Conservation (phyloP, 2,797 vertebrate species). For the Phataginus tricuspis region DNA sequence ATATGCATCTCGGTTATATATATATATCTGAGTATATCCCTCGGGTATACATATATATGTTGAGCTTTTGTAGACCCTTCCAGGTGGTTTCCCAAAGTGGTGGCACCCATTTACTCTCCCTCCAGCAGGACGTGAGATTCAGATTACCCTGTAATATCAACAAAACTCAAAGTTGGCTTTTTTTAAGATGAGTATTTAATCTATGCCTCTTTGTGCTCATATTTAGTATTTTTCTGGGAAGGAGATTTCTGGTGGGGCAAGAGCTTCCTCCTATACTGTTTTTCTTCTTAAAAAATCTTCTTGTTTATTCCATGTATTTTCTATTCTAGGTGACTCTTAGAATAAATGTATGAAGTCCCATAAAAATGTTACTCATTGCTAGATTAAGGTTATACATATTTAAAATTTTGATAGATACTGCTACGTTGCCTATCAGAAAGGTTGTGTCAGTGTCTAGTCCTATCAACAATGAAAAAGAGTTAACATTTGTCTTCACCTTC, state of each 20-base stretch:
- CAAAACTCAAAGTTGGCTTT: not conserved
- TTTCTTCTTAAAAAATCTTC: slow-evolving; percentile 43
- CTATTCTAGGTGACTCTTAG: slow-evolving; percentile 1
- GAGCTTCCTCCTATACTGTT: not conserved
- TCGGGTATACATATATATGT: not conserved
- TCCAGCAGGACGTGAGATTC: not conserved
- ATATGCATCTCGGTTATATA: not conserved
- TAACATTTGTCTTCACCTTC: not conserved
- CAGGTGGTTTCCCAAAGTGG: not conserved
- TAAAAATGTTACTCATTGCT: not conserved
- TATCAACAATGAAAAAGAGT: not conserved
- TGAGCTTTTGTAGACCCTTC: not conserved
- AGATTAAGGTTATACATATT: not conserved
- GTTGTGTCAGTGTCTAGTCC: not conserved
- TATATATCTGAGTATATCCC: not conserved
- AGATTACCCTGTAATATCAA: not conserved
- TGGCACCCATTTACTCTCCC: not conserved
- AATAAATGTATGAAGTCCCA: not conserved
- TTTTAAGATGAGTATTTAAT: not conserved
- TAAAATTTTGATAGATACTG: not conserved
- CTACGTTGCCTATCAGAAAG: not conserved
- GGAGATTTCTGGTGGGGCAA: not conserved
- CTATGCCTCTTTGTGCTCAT: not conserved
- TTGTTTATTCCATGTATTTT: not conserved
- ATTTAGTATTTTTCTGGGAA: slow-evolving; percentile 15